Percentiles rank a stretch among this genome's conserved stretches.
phyloP scores from a whole-genome alignment of 2,113 vertebrate genomes.

The Thamnophis sirtalis region DNA sequence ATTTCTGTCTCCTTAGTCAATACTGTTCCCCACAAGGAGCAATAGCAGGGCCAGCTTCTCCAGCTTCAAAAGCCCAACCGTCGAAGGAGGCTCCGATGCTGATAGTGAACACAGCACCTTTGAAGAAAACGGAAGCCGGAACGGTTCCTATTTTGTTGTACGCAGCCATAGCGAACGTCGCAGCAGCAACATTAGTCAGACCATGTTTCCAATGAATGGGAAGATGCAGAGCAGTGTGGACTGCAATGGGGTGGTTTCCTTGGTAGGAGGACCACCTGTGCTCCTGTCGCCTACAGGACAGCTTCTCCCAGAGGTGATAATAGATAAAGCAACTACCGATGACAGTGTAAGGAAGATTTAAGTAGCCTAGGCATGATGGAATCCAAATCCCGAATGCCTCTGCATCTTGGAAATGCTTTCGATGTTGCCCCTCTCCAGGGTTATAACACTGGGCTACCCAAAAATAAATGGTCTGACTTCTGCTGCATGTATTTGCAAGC shows the following conservation, averaged over 20 bases:
- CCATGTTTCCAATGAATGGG: slow-evolving; percentile 70
- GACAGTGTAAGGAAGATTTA: slow-evolving; percentile 83
- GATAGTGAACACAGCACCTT: slow-evolving; percentile 92
- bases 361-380: slow-evolving; percentile 54
- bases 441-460: neutral
- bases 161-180: slow-evolving; percentile 70
- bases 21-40: slow-evolving; percentile 83
- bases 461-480: neutral
- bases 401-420: slow-evolving; percentile 26
- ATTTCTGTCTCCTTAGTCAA: slow-evolving; percentile 79
- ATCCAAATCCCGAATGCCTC: slow-evolving; percentile 36
- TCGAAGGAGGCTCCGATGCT: slow-evolving; percentile 81
- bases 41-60: slow-evolving; percentile 89
- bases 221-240: slow-evolving; percentile 89
- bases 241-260: slow-evolving; percentile 89
- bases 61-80: slow-evolving; percentile 76
- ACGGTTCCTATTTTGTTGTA: slow-evolving; percentile 83
- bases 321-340: slow-evolving; percentile 82
- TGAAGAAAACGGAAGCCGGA: slow-evolving; percentile 80
- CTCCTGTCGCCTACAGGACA: slow-evolving; percentile 79
- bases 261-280: slow-evolving; percentile 74
- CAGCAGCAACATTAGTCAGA: slow-evolving; percentile 81
- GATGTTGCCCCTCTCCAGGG: neutral
- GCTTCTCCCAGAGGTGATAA: slow-evolving; percentile 84
- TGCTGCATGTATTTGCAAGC: slow-evolving; percentile 10